Evolutionary conservation across 2,888 invertebrate genomes (phyloP).

Genomic region (Eilema depressum): DNA sequence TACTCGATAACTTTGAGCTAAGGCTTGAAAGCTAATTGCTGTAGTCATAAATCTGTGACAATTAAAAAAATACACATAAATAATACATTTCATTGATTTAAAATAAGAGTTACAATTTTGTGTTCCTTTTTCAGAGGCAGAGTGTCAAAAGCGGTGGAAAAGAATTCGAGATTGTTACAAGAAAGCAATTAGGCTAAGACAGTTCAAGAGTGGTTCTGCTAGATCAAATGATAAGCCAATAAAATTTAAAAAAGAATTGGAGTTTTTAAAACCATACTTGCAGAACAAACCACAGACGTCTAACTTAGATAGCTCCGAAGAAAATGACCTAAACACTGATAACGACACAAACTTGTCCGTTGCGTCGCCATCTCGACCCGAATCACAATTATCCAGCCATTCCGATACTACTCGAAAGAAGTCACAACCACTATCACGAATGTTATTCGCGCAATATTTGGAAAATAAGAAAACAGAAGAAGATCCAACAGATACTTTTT

Average conservation of each 20-base stretch:
- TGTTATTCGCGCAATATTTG: constrained; percentile 25
- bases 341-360: constrained; percentile 12
- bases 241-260: constrained; percentile 29
- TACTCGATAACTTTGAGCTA: too few relatives aligned
- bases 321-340: constrained; percentile 15
- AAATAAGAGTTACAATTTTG: constrained; percentile 4
- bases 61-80: too few relatives aligned
- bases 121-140: constrained; percentile 24
- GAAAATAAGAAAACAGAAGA: constrained; percentile 26
- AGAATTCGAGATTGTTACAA: constrained; percentile 25
- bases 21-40: too few relatives aligned
- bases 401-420: constrained; percentile 16
- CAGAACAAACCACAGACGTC: constrained; percentile 31
- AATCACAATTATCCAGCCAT: constrained; percentile 21
- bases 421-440: constrained; percentile 24
- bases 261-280: constrained; percentile 32
- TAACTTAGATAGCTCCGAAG: constrained; percentile 30
- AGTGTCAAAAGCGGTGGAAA: constrained; percentile 20
- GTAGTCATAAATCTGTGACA: too few relatives aligned
- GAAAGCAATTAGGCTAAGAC: constrained; percentile 27
- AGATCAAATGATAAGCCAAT: constrained; percentile 20
- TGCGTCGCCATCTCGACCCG: constrained; percentile 13
- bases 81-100: too few relatives aligned
- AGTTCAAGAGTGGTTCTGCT: constrained; percentile 31
- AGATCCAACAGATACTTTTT: constrained; percentile 24